Base-by-base conservation (phyloP, 2,888 invertebrate genomes). In the Agelastica alni region DNA sequence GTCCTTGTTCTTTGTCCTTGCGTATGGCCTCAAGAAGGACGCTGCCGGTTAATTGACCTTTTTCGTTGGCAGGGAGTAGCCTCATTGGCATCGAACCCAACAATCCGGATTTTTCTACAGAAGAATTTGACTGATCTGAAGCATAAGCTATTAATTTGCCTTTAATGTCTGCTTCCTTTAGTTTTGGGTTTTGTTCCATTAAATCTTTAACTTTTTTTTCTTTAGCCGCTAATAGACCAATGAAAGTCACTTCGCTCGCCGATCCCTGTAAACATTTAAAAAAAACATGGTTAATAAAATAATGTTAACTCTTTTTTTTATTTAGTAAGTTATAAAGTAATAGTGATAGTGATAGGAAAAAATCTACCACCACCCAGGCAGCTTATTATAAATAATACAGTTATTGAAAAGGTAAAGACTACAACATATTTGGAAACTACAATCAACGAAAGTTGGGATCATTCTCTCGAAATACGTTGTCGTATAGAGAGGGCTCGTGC, bases 61-160 rank as follows among this genome's bases (percentile, higher is more conserved):
- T 82, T 34, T 81, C 78, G 62, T 91, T 88, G 0, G 85, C 77
- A 47, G 85, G 83, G 32, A 96, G 74, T 31, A 91, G 78, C 53
- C 86, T 81, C 81, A 94, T 88, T 53, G 83, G 84, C 78, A 95
- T 85, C 0, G 91, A 89, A 0, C 87, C 90, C 45, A 95, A 76
- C 20, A 91, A 79, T 2, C 91, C 92, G 0, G 93, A 87, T 72
- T 93, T 91, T 74, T 95, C 94, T 5, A 95, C 90, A 0, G 93
- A 93, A 1, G 93, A 93, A 72, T 95, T 95, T 34, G 93, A 89
- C 77, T 94, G 90, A 70, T 91, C 89, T 61, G 92, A 93, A 1
- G 90, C 84, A 70, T 95, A 95, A 2, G 89, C 89, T 0, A 94
- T 80, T 10, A 95, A 79, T 75, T 87, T 89, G 1, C 84, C 81